Percentiles rank a stretch among this genome's conserved stretches.
Conservation (phyloP, 2,888 invertebrate species). For the Cerastis leucographa region DNA sequence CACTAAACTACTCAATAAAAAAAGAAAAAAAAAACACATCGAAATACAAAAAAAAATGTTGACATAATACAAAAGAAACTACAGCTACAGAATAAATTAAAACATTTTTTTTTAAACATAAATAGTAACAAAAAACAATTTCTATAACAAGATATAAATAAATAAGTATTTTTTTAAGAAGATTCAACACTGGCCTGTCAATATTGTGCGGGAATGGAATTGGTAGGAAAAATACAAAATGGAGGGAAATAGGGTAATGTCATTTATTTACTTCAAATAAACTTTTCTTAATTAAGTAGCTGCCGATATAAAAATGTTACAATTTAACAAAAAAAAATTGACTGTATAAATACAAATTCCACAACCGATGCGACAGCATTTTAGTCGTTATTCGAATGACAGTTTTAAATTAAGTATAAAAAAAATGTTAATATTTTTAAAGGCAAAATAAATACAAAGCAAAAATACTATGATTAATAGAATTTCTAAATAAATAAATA, state of each 20-base stretch:
- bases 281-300: conserved; percentile 88
- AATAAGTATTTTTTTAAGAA: conserved; percentile 84
- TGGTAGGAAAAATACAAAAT: conserved; percentile 67
- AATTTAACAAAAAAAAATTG: conserved; percentile 83
- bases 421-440: conserved; percentile 78
- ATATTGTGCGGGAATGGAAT: conserved; percentile 84
- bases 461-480: conserved; percentile 81
- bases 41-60: conserved; percentile 79
- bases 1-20: conserved; percentile 83
- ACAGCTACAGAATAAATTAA: conserved; percentile 88
- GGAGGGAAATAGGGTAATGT: conserved; percentile 76
- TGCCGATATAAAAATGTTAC: conserved; percentile 87
- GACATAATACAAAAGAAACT: conserved; percentile 80
- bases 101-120: conserved; percentile 85
- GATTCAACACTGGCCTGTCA: conserved; percentile 91
- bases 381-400: conserved; percentile 66
- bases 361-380: conserved; percentile 79
- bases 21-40: conserved; percentile 79
- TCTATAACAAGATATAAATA: conserved; percentile 88
- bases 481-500: conserved; percentile 87
- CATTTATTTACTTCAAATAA: conserved; percentile 89
- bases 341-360: conserved; percentile 82
- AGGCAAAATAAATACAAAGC: conserved; percentile 89
- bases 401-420: conserved; percentile 64
- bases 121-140: conserved; percentile 88